These are phyloP conservation scores for Melanerpes formicivorus DNA, from an alignment of 2,113 vertebrate genomes.

Conservation along the genomic window DNA sequence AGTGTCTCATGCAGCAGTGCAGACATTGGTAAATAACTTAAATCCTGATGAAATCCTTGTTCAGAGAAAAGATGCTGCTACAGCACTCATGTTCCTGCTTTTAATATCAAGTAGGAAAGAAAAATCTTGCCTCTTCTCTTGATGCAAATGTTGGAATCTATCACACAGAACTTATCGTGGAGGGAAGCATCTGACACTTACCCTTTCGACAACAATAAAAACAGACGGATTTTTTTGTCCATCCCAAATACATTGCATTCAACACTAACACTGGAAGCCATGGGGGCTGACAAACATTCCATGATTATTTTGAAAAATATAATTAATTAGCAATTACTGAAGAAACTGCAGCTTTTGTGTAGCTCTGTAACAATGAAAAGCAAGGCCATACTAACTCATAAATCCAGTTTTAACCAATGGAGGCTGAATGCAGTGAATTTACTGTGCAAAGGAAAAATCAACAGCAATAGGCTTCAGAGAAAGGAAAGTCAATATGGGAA, in stretches of 20 bases:
- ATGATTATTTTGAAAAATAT: background rate
- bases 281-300: background rate
- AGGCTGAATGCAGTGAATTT: background rate
- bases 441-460: background rate
- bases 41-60: background rate
- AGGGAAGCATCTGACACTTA: background rate
- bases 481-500: background rate
- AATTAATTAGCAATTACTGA: constrained; percentile 35
- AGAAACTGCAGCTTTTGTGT: constrained; percentile 17
- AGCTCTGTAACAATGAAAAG: constrained; percentile 18
- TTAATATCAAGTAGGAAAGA: background rate
- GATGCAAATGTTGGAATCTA: background rate
- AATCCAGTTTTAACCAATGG: background rate
- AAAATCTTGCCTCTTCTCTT: background rate
- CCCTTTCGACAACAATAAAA: background rate
- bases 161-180: fast-evolving
- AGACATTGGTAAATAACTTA: background rate
- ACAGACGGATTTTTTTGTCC: background rate
- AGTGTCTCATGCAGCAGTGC: background rate
- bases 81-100: background rate
- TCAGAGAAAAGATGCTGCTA: background rate
- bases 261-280: background rate
- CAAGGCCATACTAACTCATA: background rate
- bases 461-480: background rate
- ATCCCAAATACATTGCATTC: background rate